Base-by-base conservation (phyloP, 2,888 invertebrate genomes). In the Rapana venosa region DNA sequence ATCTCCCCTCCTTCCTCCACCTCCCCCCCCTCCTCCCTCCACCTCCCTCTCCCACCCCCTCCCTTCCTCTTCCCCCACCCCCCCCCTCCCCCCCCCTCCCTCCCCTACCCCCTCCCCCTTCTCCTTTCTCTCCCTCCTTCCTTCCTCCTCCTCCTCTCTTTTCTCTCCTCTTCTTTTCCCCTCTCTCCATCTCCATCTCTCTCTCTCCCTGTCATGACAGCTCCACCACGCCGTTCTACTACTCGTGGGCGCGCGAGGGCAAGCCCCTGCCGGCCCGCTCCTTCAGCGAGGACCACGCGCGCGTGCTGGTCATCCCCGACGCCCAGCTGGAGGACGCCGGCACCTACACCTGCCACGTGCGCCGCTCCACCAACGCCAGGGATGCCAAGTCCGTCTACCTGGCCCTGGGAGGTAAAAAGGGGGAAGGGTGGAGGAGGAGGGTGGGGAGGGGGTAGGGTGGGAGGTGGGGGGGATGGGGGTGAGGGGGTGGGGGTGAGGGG, bases 241-340 rank as follows among this genome's bases (percentile, higher is more conserved):
- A 95, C 89, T 88, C 81, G 11, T 95, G 95, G 95, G n/a, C 83
- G 17, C 89, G 94, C 36, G 93, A 92, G 20, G 91, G 93, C 1
- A 90, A 91, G 58, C 90, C 91, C 0, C 96, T 99, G 90, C 99
- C 99, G 2, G 97, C 97, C 91, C 97, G 97, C 92, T 97, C 98
- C 0, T 97, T 97, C 91, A 96, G 97, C 0, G 97, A 97, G 87
- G 98, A 97, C 95, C 98, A 97, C 96, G 98, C 98, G 95, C 97
- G 99, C 90, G 98, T 99, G 13, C 96, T 99, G 81, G 97, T 98
- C 26, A 98, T 99, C 93, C 98, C 98, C 22, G 97, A 98, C 94
- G 98, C 98, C 0, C 97, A 98, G 90, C 98, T 99, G 22, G 98
- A 98, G 96, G 99, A 99, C 96, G 98, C 98, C 96, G 99, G 99